These are phyloP conservation scores for Oedothorax gibbosus DNA, from an alignment of 1,140 invertebrate genomes.

Conservation along the genomic window DNA sequence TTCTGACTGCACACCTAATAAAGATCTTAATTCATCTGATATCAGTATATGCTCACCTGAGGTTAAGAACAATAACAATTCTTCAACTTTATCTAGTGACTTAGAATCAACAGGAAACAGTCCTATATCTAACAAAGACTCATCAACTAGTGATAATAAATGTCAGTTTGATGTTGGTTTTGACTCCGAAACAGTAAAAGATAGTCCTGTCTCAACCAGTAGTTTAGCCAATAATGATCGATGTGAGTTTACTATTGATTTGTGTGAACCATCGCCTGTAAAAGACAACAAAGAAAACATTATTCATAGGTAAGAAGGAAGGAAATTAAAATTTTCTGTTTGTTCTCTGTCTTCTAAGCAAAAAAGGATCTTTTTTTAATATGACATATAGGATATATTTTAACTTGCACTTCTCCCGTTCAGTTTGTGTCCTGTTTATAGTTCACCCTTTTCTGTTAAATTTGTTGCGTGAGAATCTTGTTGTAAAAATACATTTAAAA, in stretches of 20 bases:
- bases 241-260: not conserved
- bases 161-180: not conserved
- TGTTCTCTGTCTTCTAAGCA: not conserved
- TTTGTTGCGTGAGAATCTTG: not conserved
- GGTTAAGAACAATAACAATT: not conserved
- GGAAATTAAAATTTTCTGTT: not conserved
- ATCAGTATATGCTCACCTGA: too few relatives aligned
- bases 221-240: not conserved
- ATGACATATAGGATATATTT: not conserved
- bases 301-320: not conserved
- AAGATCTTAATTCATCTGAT: not conserved
- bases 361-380: not conserved
- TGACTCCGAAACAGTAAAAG: not conserved
- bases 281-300: conserved; percentile 27
- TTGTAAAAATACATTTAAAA: not conserved
- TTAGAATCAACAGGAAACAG: not conserved
- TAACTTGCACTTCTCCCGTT: not conserved
- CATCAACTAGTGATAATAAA: not conserved
- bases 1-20: not conserved
- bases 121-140: not conserved
- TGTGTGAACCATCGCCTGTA: not conserved
- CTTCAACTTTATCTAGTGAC: not conserved
- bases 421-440: not conserved
- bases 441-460: not conserved
- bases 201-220: not conserved